Conservation (phyloP, 2,113 vertebrate species). For the Parotia lawesii region DNA sequence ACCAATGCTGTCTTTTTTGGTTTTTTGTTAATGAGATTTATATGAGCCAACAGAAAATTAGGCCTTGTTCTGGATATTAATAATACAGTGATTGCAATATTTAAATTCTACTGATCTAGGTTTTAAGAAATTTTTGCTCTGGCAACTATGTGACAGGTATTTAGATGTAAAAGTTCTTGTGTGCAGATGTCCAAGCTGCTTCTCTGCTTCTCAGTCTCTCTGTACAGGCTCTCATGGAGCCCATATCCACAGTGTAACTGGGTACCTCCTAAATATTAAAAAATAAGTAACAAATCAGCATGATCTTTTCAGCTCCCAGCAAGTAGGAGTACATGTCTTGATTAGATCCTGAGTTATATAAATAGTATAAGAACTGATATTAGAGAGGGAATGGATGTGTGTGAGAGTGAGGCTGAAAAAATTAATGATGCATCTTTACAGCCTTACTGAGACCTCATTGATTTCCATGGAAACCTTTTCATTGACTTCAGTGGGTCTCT, state of each 20-base stretch:
- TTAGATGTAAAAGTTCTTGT: background rate
- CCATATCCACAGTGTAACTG: background rate
- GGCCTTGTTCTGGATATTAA: background rate
- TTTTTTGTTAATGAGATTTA: background rate
- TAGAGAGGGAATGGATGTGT: conserved; percentile 36
- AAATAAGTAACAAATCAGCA: conserved; percentile 46
- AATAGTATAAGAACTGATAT: conserved; percentile 59
- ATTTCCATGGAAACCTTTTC: conserved; percentile 66
- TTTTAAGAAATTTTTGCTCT: background rate
- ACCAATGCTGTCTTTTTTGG: background rate
- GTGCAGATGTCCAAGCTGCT: background rate
- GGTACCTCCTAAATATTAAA: conserved; percentile 50
- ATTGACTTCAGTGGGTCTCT: conserved; percentile 45
- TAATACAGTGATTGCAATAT: background rate
- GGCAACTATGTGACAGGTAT: background rate
- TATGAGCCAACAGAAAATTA: background rate
- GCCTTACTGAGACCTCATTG: conserved; percentile 58
- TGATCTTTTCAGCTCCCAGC: conserved; percentile 49
- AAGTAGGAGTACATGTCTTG: conserved; percentile 43
- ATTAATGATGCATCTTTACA: conserved; percentile 65
- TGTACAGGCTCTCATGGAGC: background rate
- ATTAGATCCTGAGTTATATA: conserved; percentile 63
- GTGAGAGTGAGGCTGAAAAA: conserved; percentile 54
- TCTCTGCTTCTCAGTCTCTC: background rate
- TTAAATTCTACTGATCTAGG: background rate